Base-by-base conservation (phyloP, 2,113 vertebrate genomes). In the Protomyctophum bolini region DNA sequence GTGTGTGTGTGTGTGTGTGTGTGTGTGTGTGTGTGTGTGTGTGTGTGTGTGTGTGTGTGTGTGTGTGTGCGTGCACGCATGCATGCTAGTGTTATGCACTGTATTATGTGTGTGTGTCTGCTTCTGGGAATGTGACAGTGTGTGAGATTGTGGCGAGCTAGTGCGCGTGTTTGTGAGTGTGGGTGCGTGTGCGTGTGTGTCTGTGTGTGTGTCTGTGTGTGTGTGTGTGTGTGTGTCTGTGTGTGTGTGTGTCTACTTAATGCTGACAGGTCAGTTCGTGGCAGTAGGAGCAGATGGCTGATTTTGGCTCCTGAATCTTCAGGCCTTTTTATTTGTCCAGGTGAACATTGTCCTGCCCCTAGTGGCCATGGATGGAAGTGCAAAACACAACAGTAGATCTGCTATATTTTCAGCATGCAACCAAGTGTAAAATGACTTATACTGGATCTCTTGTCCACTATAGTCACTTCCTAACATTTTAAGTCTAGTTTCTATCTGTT, bases 231-330 rank as follows among this genome's bases (percentile, higher is more conserved):
- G 63, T 65, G 63, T 65, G 49, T 65, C n/a, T 49, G 48, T 33
- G 8, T 47, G 61, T 58, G 60, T 9, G 12, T 48, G 58, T 55
- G 64, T 58, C 12, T 73, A 72, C 50, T 75, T 76, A 83, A 58
- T 85, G 86, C 88, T 87, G 89, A 87, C 83, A 83, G 76, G 79
- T 86, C 83, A 86, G 72, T 80, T 83, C 46, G 45, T 51, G 68
- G 54, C 81, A 58, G 66, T 6, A 60, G 69, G 83, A 83, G 63
- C 89, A 91, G 84, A 88, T 91, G 89, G 89, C 69, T 60, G 47
- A 46, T 65, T 83, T 88, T 88, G 85, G 86, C 77, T 72, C 74
- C 61, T 69, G 73, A 79, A 78, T 77, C 52, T 63, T 72, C 28
- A 62, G 76, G 79, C 70, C 72, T 63, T 41, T n/a, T n/a, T n/a